Evolutionary conservation across 2,888 invertebrate species (phyloP), one percentile per base, ranked within the genome.

Genomic region (Malacosoma neustria): DNA sequence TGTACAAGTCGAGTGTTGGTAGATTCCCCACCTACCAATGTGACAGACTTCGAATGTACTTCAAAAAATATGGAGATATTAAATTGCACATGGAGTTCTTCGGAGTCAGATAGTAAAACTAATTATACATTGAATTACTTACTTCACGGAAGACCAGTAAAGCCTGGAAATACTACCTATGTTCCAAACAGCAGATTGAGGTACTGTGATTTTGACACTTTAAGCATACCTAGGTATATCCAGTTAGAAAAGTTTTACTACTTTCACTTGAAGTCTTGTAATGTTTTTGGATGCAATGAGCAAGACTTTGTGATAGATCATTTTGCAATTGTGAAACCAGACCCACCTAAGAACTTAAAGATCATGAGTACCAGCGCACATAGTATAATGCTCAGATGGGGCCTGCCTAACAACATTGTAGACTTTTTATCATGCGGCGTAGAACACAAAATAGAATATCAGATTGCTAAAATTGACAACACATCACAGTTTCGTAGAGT

Each of bases 31-130:
- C 95, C 95, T 1, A 63, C 80, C 41, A 69, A 86, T 49, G 91
- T 94, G 2, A 70, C 76, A 5, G 89, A 93, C 63, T 94, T 96
- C 56, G 75, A 76, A 14, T 96, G 96, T 60, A 72, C 90, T 34
- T 91, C 93, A 7, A 79, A 88, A 46, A 93, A 95, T 64, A 91
- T 92, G 76, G 89, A 91, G 36, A 89, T 88, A 51, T 74, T 96
- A 49, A 91, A 88, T 9, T 96, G 96, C 61, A 87, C 89, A 1
- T 96, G 95, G 91, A 88, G 87, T 0, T 80, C 87, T 33, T 89
- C 90, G 1, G 55, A 57, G 2, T 46, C 81, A 75, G 90, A 40
- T 29, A 71, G 66, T 46, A 51, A 47, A 29, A 63, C 69, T 15
- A 64, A 61, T 35, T 77, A 73, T 42, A 49, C 53, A 12, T 41